phyloP scores from a whole-genome alignment of 2,888 invertebrate species.

The Acronicta leporina region DNA sequence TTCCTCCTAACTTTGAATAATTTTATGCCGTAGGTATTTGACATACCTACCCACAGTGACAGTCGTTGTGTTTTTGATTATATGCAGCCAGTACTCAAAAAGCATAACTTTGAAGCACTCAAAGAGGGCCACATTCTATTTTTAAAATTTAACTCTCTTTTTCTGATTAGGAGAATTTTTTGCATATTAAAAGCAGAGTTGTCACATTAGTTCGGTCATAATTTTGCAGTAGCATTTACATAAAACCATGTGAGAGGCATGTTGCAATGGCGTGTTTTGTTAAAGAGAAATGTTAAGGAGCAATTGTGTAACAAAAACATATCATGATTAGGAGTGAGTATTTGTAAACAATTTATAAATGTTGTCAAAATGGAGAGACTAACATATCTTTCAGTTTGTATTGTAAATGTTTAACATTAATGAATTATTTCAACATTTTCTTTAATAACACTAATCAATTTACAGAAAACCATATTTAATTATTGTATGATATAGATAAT shows the following conservation, averaged over 20 bases:
- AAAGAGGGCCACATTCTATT: background rate
- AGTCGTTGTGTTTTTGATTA: too few relatives aligned
- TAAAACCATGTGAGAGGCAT: slow-evolving; percentile 27
- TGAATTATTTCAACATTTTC: slow-evolving; percentile 38
- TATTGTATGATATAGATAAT: slow-evolving; percentile 25
- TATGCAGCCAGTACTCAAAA: too few relatives aligned
- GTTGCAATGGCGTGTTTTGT: slow-evolving; percentile 46
- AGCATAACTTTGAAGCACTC: too few relatives aligned
- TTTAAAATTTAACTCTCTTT: background rate
- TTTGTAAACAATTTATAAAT: slow-evolving; percentile 75
- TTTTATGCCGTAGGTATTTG: too few relatives aligned
- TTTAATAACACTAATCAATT: slow-evolving; percentile 19
- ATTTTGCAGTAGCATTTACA: slow-evolving; percentile 18
- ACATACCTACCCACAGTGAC: too few relatives aligned
- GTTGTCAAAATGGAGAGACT: slow-evolving; percentile 63
- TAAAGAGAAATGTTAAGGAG: slow-evolving; percentile 57
- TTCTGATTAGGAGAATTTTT: slow-evolving; percentile 11
- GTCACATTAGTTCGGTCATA: slow-evolving; percentile 17
- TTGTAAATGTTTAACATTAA: slow-evolving; percentile 36
- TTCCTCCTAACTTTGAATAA: too few relatives aligned
- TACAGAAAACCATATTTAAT: slow-evolving; percentile 22
- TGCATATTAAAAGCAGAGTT: slow-evolving; percentile 23
- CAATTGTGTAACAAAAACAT: slow-evolving; percentile 83
- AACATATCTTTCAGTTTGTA: slow-evolving; percentile 42
- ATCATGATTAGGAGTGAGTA: slow-evolving; percentile 84